Base-by-base conservation (phyloP, 2,888 invertebrate species). In the Scelioninae gen. 1 region DNA sequence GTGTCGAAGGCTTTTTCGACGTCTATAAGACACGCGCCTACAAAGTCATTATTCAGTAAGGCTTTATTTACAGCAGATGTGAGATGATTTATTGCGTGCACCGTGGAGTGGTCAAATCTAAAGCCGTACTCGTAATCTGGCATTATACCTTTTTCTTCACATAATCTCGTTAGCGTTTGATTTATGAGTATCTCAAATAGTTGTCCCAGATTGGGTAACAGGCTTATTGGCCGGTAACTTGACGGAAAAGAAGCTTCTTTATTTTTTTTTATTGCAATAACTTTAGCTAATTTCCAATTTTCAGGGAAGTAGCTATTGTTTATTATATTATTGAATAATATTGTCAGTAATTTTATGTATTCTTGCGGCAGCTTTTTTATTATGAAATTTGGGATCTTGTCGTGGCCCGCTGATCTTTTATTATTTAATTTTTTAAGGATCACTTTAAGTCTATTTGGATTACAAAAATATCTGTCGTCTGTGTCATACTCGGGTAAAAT, bases 251-350 rank as follows among this genome's bases (percentile, higher is more conserved):
- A 3, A 7, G 53, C 29, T 0, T 31, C 7, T 29, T 10, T 53
- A 4, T 6, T 53, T 31, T 62, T 62, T 45, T 45, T 63, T 45
- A 45, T 8, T n/a, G 85, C 58, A 0, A 82, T 65, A 0, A 62
- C 29, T 45, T 62, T 62, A 5, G 60, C 43, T n/a, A 31, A 3
- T 62, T 45, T 62, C 60, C 60, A 62, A 13, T 8, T 6, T 0
- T 43, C 8, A n/a, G 60, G 43, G 23, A 62, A 62, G 11, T 62
- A 45, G 5, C 0, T n/a, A 10, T 63, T 63, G 31, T 63, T 63
- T 8, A 49, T 10, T 11, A 49, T 15, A 10, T 63, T 43, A 11
- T 47, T 63, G 29, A 60, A 60, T 11, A 60, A 29, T 23, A 60
- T 60, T 0, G 13, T 15, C 4, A 23, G 23, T 4, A 2, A 4